Conservation (phyloP, 2,113 vertebrate genomes). For the Onychostoma macrolepis region DNA sequence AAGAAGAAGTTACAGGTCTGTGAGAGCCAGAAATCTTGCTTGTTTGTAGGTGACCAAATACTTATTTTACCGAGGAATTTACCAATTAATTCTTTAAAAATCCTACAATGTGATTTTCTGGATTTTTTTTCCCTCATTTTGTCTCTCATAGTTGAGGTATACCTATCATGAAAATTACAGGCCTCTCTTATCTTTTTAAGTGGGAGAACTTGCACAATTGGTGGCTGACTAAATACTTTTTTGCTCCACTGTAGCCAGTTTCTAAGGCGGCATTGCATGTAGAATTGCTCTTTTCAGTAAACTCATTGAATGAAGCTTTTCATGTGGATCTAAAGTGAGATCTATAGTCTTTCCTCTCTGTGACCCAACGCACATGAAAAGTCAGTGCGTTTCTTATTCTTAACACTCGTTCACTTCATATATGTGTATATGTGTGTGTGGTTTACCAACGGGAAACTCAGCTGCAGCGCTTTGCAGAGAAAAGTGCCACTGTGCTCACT, state of each 20-base stretch:
- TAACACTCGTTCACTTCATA: constrained; percentile 42
- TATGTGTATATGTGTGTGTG: constrained; percentile 33
- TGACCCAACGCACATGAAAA: constrained; percentile 32
- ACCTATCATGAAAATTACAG: too few relatives aligned
- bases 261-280: not conserved
- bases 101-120: too few relatives aligned
- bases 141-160: too few relatives aligned
- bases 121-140: too few relatives aligned
- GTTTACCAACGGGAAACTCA: constrained; percentile 39
- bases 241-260: not conserved
- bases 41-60: too few relatives aligned
- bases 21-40: too few relatives aligned
- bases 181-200: too few relatives aligned
- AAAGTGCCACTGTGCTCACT: constrained; percentile 43
- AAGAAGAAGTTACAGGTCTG: too few relatives aligned
- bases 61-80: too few relatives aligned
- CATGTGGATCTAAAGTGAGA: constrained; percentile 16
- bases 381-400: constrained; percentile 33
- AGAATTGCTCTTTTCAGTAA: constrained; percentile 25
- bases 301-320: constrained; percentile 12
- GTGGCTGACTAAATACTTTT: too few relatives aligned
- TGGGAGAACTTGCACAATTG: too few relatives aligned
- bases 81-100: too few relatives aligned
- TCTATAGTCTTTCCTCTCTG: constrained; percentile 4
- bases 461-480: constrained; percentile 14